Conservation (phyloP, 2,113 vertebrate species). For the Caloenas nicobarica region DNA sequence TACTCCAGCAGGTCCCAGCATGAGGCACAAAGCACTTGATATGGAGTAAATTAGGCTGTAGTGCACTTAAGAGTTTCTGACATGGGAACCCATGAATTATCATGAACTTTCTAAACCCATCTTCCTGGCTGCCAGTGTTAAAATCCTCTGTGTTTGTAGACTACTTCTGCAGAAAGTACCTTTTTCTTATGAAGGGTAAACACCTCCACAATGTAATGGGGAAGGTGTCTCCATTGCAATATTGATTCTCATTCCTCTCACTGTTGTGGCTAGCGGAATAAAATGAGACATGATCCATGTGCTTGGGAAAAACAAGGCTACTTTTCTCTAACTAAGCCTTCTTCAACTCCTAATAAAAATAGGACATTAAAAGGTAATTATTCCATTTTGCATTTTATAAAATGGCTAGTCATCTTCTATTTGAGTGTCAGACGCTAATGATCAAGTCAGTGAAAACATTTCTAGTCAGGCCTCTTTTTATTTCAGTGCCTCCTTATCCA, state of each 20-base stretch:
- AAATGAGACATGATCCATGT: not conserved
- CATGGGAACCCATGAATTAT: not conserved
- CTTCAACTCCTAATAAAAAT: not conserved
- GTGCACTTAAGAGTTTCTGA: accelerated
- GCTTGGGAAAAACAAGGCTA: not conserved
- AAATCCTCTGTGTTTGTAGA: not conserved
- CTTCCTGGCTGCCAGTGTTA: not conserved
- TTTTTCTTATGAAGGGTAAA: not conserved
- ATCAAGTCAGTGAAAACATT: not conserved
- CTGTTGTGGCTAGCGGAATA: not conserved
- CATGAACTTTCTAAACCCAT: not conserved
- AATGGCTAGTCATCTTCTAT: not conserved
- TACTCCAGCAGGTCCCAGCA: not conserved
- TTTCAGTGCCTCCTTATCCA: not conserved
- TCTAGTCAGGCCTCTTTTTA: not conserved
- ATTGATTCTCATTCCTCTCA: not conserved
- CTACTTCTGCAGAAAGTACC: not conserved
- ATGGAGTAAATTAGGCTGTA: not conserved
- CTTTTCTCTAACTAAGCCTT: not conserved
- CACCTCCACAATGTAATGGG: not conserved
- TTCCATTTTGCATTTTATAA: not conserved
- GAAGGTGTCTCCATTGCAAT: not conserved
- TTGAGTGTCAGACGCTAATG: not conserved
- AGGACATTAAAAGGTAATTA: not conserved
- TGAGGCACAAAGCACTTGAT: accelerated